Evolutionary conservation across 1,140 invertebrate genomes (phyloP).

Genomic region (Trinorchestia longiramus): DNA sequence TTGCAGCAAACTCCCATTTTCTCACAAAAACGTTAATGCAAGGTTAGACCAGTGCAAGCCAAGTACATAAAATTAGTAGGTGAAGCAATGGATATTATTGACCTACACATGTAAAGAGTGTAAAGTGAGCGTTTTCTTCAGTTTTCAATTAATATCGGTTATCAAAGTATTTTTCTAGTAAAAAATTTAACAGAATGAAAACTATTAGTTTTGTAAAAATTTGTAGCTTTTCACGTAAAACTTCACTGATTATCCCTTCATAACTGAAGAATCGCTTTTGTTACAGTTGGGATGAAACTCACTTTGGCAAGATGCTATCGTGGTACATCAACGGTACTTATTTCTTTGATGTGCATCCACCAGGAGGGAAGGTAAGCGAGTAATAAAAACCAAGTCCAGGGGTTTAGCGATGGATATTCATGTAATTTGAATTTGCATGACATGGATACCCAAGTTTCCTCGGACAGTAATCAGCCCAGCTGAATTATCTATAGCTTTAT

Average conservation of each 20-base stretch:
- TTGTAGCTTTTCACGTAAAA: background rate
- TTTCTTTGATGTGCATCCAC: slow-evolving; percentile 76
- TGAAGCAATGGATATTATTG: no score
- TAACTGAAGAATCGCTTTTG: background rate
- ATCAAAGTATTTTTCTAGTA: background rate
- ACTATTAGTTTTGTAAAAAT: background rate
- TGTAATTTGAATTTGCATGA: no score
- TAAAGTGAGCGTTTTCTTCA: background rate
- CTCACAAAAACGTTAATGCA: no score
- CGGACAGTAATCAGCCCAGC: no score
- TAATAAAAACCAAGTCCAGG: background rate
- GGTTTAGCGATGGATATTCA: no score
- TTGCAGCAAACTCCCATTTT: no score
- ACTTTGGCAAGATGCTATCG: slow-evolving; percentile 76
- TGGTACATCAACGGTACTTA: slow-evolving; percentile 75
- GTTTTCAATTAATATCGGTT: background rate
- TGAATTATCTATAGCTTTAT: no score
- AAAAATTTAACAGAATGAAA: background rate
- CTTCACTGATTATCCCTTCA: background rate
- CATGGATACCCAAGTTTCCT: no score
- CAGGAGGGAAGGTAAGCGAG: slow-evolving; percentile 72
- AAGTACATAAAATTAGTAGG: no score
- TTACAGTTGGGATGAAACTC: slow-evolving; percentile 71
- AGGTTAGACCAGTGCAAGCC: no score
- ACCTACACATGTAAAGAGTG: no score